Percentiles rank a stretch among this genome's conserved stretches.
Conservation (phyloP, 2,797 vertebrate genomes). For the Chaetophractus vellerosus region DNA sequence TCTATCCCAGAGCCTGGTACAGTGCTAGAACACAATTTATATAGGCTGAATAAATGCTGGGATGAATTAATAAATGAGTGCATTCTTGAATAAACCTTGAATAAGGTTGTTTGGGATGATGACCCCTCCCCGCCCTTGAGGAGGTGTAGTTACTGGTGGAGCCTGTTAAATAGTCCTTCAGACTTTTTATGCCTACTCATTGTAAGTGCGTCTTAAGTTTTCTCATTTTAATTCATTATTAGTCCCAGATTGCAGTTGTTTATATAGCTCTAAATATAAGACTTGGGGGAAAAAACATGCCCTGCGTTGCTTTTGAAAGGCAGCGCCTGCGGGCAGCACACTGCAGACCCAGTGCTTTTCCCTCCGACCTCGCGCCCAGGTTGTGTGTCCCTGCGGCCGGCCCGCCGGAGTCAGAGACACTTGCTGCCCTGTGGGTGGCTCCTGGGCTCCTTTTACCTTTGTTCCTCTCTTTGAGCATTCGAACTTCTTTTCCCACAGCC, state of each 20-base stretch:
- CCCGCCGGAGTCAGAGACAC: neutral
- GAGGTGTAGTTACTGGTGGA: neutral
- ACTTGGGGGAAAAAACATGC: neutral
- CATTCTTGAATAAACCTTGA: neutral
- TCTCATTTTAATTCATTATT: neutral
- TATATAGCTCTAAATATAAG: slow-evolving; percentile 29
- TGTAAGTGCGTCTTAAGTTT: slow-evolving; percentile 16
- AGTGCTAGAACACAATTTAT: neutral
- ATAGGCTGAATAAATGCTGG: neutral
- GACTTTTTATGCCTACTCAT: neutral
- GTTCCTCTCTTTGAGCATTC: slow-evolving; percentile 64
- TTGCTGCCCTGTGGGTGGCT: neutral
- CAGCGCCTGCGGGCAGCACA: neutral
- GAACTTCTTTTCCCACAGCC: slow-evolving; percentile 44
- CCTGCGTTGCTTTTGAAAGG: slow-evolving; percentile 21
- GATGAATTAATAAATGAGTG: neutral
- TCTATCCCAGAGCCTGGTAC: neutral
- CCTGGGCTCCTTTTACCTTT: slow-evolving; percentile 17
- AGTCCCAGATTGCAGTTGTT: slow-evolving; percentile 53
- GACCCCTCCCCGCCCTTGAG: neutral
- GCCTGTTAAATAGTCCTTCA: neutral
- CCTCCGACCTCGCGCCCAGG: neutral
- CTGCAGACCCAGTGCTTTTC: neutral
- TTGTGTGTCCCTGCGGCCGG: neutral
- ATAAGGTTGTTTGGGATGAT: neutral